Evolutionary conservation across 2,888 invertebrate genomes (phyloP).

Genomic region (Pollenia amentaria): DNA sequence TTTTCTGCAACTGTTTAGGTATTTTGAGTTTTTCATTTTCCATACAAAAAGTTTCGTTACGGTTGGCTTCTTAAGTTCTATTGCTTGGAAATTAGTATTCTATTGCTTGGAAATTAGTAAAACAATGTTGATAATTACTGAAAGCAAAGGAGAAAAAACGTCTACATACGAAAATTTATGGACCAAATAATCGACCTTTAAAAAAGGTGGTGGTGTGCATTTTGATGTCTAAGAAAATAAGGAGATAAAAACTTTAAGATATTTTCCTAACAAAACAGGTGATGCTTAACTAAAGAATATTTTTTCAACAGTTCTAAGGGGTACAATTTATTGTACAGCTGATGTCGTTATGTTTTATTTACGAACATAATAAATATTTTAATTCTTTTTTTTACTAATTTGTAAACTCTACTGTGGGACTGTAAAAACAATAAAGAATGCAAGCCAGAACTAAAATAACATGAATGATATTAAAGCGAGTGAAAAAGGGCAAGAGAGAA

Average conservation of each 20-base stretch:
- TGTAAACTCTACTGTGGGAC: slow-evolving; percentile 49
- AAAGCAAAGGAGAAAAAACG: not conserved
- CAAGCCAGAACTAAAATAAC: not conserved
- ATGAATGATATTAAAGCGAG: slow-evolving; percentile 1
- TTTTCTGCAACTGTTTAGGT: not conserved
- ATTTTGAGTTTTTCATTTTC: not conserved
- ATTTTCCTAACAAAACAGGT: slow-evolving; percentile 43
- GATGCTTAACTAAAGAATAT: slow-evolving; percentile 14
- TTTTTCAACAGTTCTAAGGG: not conserved
- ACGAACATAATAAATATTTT: slow-evolving; percentile 43
- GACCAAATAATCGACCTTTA: slow-evolving; percentile 28
- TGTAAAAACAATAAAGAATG: slow-evolving; percentile 7
- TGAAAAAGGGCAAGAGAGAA: not conserved
- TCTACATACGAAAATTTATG: slow-evolving; percentile 41
- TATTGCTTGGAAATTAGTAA: slow-evolving; percentile 43
- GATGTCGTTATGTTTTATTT: slow-evolving; percentile 50
- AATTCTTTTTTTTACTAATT: slow-evolving; percentile 44
- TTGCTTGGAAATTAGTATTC: not conserved
- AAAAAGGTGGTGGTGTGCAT: not conserved
- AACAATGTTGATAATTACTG: slow-evolving; percentile 55
- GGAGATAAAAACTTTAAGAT: not conserved
- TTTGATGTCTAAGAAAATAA: not conserved
- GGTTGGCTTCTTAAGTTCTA: slow-evolving; percentile 13
- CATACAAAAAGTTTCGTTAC: slow-evolving; percentile 3
- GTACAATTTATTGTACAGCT: not conserved